A percentile compares a stretch with the other conserved stretches of the same genome.
These are phyloP conservation scores for Apostichopus parvimensis DNA, from an alignment of 35 echinoderm and acorn worm species.

Conservation along the genomic window DNA sequence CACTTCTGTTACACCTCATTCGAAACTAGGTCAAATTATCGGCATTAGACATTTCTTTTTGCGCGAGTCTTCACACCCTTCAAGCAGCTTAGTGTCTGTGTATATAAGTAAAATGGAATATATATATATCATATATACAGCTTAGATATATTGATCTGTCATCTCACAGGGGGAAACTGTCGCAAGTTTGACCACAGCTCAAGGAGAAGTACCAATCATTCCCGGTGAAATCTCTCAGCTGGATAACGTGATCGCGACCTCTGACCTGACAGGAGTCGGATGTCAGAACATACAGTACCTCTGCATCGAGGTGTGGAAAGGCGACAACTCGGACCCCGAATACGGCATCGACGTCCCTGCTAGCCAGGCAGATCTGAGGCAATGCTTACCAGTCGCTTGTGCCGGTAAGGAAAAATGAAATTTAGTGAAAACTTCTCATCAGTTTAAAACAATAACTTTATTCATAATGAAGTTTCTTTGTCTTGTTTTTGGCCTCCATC, in stretches of 20 bases:
- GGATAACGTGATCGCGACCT: slow-evolving; percentile 15
- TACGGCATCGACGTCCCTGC: slow-evolving; percentile 61
- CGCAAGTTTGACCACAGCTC: slow-evolving; percentile 31
- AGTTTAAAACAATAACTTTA: too few species aligned
- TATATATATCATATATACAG: too few species aligned
- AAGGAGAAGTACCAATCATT: slow-evolving; percentile 54
- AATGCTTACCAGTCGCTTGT: slow-evolving; percentile 51
- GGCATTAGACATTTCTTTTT: too few species aligned
- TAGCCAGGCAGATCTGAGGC: slow-evolving; percentile 39
- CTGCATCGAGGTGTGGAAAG: slow-evolving; percentile 74
- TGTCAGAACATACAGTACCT: slow-evolving; percentile 54
- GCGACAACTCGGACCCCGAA: slow-evolving; percentile 51
- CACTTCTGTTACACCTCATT: too few species aligned
- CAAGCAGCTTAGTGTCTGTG: too few species aligned
- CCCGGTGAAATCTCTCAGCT: slow-evolving; percentile 54
- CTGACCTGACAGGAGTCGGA: slow-evolving; percentile 22
- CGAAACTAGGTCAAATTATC: too few species aligned
- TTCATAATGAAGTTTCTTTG: too few species aligned
- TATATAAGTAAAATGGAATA: too few species aligned
- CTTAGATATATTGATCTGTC: not conserved
- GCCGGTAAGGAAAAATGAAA: slow-evolving; percentile 45
- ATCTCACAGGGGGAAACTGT: slow-evolving; percentile 27
- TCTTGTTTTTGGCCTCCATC: too few species aligned
- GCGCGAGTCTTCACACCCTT: too few species aligned
- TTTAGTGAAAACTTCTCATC: too few species aligned